phyloP scores from a whole-genome alignment of 2,888 invertebrate species.

The Parelbella ahira region DNA sequence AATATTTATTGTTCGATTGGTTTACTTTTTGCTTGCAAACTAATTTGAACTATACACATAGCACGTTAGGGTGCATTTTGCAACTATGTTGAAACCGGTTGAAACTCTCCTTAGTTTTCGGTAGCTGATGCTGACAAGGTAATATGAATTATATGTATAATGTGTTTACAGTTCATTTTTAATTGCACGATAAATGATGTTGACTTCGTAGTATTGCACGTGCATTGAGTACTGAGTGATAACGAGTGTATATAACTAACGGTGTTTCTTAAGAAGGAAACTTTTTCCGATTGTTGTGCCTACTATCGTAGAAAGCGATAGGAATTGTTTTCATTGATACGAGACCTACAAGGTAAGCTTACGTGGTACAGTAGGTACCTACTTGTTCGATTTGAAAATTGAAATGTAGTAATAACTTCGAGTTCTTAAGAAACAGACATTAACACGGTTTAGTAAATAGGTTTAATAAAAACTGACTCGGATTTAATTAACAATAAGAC shows the following conservation, averaged over 20 bases:
- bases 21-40: not conserved
- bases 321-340: too few relatives aligned
- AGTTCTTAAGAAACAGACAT: too few relatives aligned
- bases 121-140: not conserved
- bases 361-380: too few relatives aligned
- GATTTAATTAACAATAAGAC: too few relatives aligned
- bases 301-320: too few relatives aligned
- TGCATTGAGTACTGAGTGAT: constrained; percentile 50
- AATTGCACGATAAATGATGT: constrained; percentile 13
- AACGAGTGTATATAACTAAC: constrained; percentile 37
- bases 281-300: too few relatives aligned
- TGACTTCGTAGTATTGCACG: constrained; percentile 54
- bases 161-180: not conserved
- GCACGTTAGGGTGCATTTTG: not conserved
- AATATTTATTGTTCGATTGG: constrained; percentile 27
- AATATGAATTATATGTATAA: not conserved
- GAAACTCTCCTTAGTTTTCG: not conserved
- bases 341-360: too few relatives aligned
- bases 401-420: too few relatives aligned
- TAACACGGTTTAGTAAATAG: too few relatives aligned
- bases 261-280: too few relatives aligned
- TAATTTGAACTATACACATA: not conserved
- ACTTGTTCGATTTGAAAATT: too few relatives aligned
- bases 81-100: not conserved
- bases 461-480: too few relatives aligned